phyloP scores from a whole-genome alignment of 2,888 invertebrate genomes.

The Sussaba pulchella region DNA sequence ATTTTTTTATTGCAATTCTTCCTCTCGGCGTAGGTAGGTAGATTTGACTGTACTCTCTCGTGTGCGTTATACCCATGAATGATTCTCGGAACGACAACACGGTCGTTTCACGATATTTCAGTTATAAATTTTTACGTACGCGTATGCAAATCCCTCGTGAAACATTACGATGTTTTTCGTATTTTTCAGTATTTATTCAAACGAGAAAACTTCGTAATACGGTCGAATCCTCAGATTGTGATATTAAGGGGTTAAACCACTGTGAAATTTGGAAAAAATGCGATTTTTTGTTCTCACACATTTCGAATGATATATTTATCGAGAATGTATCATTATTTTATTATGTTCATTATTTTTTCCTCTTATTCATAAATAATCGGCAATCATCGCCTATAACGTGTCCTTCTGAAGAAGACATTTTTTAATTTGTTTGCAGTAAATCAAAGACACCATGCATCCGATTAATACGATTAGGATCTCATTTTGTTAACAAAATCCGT shows the following conservation, averaged over 20 bases:
- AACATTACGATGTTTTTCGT: conserved; percentile 19
- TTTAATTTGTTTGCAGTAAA: no score
- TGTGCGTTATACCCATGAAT: background rate
- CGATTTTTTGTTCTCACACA: no score
- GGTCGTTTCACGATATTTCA: conserved; percentile 31
- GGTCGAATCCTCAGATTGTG: conserved; percentile 24
- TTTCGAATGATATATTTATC: no score
- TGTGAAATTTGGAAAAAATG: no score
- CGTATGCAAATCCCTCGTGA: conserved; percentile 32
- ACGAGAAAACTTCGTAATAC: conserved; percentile 25
- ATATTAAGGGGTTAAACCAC: background rate
- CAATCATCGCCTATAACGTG: no score
- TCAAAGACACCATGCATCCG: no score
- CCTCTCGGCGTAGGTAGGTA: background rate
- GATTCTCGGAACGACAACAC: conserved; percentile 7
- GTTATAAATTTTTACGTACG: background rate
- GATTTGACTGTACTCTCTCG: background rate
- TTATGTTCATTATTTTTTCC: no score
- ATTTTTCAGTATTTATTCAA: conserved; percentile 27
- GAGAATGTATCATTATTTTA: no score
- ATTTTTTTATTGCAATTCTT: background rate
- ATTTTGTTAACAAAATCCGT: no score
- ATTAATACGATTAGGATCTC: no score
- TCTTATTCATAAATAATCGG: no score
- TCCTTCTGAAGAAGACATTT: no score